Evolutionary conservation across 2,888 invertebrate genomes (phyloP).

Genomic region (Lochmaea crataegi): DNA sequence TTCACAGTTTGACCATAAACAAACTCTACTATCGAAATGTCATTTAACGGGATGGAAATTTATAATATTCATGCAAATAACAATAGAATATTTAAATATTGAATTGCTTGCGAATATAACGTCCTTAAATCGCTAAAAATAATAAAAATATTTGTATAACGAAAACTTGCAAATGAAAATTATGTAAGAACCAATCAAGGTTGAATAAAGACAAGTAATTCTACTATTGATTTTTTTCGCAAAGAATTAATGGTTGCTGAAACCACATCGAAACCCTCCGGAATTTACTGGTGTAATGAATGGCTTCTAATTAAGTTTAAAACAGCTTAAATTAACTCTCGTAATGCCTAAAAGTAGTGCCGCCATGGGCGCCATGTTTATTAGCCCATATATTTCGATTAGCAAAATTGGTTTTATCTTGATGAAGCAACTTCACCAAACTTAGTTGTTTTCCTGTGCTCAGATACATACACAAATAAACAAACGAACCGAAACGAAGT

Average conservation of each 20-base stretch:
- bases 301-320: slow-evolving; percentile 34
- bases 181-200: neutral
- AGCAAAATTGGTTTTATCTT: slow-evolving; percentile 43
- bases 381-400: slow-evolving; percentile 40
- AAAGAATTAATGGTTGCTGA: neutral
- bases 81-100: too few species aligned
- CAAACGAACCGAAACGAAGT: slow-evolving; percentile 19
- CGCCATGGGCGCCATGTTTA: slow-evolving; percentile 38
- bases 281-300: slow-evolving; percentile 32
- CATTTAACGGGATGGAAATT: too few species aligned
- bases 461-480: slow-evolving; percentile 19
- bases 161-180: too few species aligned
- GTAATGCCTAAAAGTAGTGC: slow-evolving; percentile 39
- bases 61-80: too few species aligned
- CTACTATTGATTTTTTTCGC: neutral
- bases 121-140: too few species aligned
- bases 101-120: too few species aligned
- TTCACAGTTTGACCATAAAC: too few species aligned
- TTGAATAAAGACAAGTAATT: neutral
- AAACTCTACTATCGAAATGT: too few species aligned
- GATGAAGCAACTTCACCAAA: slow-evolving; percentile 36
- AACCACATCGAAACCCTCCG: slow-evolving; percentile 17
- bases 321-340: slow-evolving; percentile 38
- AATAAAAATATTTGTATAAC: too few species aligned
- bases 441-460: slow-evolving; percentile 19